Percentiles rank a stretch among this genome's conserved stretches.
phyloP scores from a whole-genome alignment of 1,140 invertebrate species.

The Aphaenogaster ashmeadi region DNA sequence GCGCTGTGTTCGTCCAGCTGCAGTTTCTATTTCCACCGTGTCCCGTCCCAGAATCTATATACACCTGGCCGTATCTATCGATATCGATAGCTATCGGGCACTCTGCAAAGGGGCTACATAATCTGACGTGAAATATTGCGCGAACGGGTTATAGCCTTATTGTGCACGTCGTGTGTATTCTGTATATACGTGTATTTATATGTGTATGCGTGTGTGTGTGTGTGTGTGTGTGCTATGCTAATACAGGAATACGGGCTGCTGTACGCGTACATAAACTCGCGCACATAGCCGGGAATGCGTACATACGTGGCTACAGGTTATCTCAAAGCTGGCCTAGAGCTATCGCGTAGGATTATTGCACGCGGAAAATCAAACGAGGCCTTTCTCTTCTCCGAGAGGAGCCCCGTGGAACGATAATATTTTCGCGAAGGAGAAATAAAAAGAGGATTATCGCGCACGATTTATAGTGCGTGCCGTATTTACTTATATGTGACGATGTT shows the following conservation, averaged over 20 bases:
- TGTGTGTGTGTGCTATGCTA: constrained; percentile 8
- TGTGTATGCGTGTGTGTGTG: not conserved
- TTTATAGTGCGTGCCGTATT: constrained; percentile 35
- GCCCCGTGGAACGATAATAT: constrained; percentile 32
- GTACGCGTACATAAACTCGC: constrained; percentile 51
- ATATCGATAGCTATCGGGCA: constrained; percentile 67
- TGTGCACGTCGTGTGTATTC: constrained; percentile 19
- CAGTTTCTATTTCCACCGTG: constrained; percentile 66
- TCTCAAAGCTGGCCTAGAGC: constrained; percentile 56
- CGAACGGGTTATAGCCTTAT: constrained; percentile 68
- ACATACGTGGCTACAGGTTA: constrained; percentile 46
- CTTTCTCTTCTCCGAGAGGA: not conserved
- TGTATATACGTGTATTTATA: not conserved
- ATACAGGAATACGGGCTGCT: constrained; percentile 38
- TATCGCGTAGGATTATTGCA: constrained; percentile 54
- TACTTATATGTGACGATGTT: constrained; percentile 44
- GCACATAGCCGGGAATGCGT: constrained; percentile 22
- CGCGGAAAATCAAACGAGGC: constrained; percentile 38
- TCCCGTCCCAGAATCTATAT: constrained; percentile 50
- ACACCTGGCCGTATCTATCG: constrained; percentile 60
- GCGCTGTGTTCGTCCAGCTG: constrained; percentile 53
- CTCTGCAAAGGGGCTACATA: constrained; percentile 70
- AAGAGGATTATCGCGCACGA: constrained; percentile 15
- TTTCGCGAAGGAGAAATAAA: constrained; percentile 24
- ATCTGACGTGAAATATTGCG: constrained; percentile 77